Base-by-base conservation (phyloP, 2,113 vertebrate species). In the Pardalotus punctatus region DNA sequence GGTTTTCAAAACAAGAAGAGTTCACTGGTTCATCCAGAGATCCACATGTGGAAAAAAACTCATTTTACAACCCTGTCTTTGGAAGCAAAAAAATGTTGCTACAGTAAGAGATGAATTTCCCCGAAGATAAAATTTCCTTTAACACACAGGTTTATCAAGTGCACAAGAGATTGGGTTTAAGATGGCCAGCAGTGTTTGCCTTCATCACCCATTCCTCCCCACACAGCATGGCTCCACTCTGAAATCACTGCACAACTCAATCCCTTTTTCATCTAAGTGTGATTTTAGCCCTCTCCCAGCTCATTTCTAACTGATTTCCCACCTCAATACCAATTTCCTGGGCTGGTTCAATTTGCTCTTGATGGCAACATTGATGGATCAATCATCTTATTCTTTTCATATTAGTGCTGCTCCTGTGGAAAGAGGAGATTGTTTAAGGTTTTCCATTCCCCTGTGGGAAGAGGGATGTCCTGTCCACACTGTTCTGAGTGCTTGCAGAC, bases 191-290 rank as follows among this genome's bases (percentile, higher is more conserved):
- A 71, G 48, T 11, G 43, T n/a, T 43, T 74, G 38, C 43, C 33
- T 53, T 67, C 35, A 79, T 74, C 81, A 47, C 29, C 38, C 47
- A 14, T 28, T 56, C 69, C 74, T 42, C 40, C 29, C 31, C 67
- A 76, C 7, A 9, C 48, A 0, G 4, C 48, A 28, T 16, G 1
- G 0, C 17, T 88, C 50, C 48, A 4, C 56, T 81, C 73, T 7
- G 25, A 81, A 95, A 93, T 43, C 64, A 20, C 65, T 15, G 42
- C 61, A 58, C 69, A 58, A 4, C n/a, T 51, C 74, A 47, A 61
- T 43, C 50, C 18, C 29, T 77, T 76, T 77, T 40, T 20, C 54
- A 64, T 3, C 31, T 12, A 18, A 62, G 36, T 31, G 47, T n/a
- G 56, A 62, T 77, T 88, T 79, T 42, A 69, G 74, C 78, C 35